Evolutionary conservation across 2,797 vertebrate species (phyloP), one percentile per base, ranked within the genome.

Genomic region (Scyliorhinus canicula): DNA sequence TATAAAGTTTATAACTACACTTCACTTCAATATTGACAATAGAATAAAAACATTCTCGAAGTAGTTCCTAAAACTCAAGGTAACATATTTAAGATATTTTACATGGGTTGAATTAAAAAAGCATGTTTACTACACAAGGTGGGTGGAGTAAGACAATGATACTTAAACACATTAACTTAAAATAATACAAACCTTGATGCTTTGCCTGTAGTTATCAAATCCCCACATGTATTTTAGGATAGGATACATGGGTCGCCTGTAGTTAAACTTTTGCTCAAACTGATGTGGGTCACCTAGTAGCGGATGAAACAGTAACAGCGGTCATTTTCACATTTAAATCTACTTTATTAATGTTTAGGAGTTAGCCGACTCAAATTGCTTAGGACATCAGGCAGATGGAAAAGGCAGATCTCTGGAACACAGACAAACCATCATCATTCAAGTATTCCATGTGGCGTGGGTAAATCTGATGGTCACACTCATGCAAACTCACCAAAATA

Each of bases 221-320:
- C 97, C 98, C 99, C 99, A 99, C 99, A 99, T 99, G 96, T 99
- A 99, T 96, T 97, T 98, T 95, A 99, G 98, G 96, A 99, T 99
- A 77, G 99, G 99, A 96, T 99, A 99, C 99, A 99, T 99, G 88
- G 99, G 99, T 28, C 99, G 98, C 88, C 99, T 98, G 96, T 99
- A 99, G 97, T 99, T 99, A 96, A 99, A 99, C 97, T 99, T 99
- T 97, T 99, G 99, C 96, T 99, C 99, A 96, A 99, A 99, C 96
- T 99, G 99, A 97, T 99, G 99, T 4, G 99, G 99, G 96, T 99
- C 99, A 95, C 99, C 99, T 99, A 95, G 88, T 95, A 19, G 93
- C 28, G 95, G 57, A 82, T 82, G 44, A 91, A 91, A 91, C 88
- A 91, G 14, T n/a, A 60, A n/a, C 85, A 90, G 57, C 26, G n/a